Base-by-base conservation (phyloP, 2,113 vertebrate species). In the Cranoglanis bouderius region DNA sequence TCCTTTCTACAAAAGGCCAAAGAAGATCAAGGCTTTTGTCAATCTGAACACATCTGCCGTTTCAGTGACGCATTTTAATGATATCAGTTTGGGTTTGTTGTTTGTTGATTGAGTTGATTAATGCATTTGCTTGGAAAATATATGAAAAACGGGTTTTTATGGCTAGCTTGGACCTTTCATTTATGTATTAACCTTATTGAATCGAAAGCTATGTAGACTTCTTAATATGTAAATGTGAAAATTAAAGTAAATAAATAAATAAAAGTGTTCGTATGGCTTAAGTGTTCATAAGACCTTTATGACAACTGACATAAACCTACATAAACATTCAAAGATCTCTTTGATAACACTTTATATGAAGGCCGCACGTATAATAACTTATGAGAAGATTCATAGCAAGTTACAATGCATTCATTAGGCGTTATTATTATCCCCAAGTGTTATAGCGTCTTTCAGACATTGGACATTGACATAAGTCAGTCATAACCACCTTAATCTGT, bases 21-120 rank as follows among this genome's bases (percentile, higher is more conserved):
- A 35, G 53, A 51, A 84, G 74, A 78, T 77, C 75, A 87, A 24
- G 29, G 81, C 65, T 84, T 89, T 91, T 91, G 43, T 80, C 14
- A n/a, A 35, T 85, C 32, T 70, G 55, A 88, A 72, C 14, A 49
- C 86, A 91, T 82, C 81, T 91, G 90, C 26, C 24, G 18, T 43
- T 86, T 86, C 24, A 55, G 43, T 78, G 13, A 32, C 6, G 57
- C 55, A 14, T 53, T n/a, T 63, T 35, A 49, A 84, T 65, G n/a
- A 63, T 24, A 35, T n/a, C 35, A 83, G 19, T 8, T 24, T 16
- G 4, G n/a, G n/a, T n/a, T n/a, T n/a, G n/a, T n/a, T n/a, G n/a
- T n/a, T n/a, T n/a, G n/a, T n/a, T n/a, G n/a, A n/a, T n/a, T n/a
- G n/a, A n/a, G n/a, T n/a, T n/a, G n/a, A n/a, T n/a, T n/a, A n/a